Percentiles rank a stretch among this genome's conserved stretches.
phyloP scores from a whole-genome alignment of 2,888 invertebrate species.

The Trimorus sp. region DNA sequence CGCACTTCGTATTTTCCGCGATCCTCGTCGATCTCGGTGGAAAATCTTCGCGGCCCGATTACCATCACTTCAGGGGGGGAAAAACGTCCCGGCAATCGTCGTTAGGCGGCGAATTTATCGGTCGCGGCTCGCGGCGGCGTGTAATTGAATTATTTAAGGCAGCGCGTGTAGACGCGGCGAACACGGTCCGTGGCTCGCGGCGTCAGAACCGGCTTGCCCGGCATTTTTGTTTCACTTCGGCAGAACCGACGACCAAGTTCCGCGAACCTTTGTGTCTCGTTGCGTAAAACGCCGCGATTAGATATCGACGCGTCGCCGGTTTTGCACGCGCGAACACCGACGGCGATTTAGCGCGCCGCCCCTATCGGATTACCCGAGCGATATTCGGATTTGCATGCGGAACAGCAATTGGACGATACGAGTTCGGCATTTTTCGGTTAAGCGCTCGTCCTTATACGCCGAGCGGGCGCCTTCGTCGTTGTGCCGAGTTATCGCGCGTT shows the following conservation, averaged over 20 bases:
- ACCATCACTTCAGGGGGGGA: constrained; percentile 6
- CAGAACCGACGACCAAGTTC: constrained; percentile 42
- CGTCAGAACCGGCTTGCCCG: constrained; percentile 53
- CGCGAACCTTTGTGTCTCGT: constrained; percentile 56
- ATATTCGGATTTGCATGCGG: constrained; percentile 42
- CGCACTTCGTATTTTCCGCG: too few species aligned
- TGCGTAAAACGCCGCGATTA: constrained; percentile 62
- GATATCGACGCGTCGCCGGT: constrained; percentile 55
- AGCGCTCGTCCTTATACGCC: too few species aligned
- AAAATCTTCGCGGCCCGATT: constrained; percentile 6
- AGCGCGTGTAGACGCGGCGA: constrained; percentile 45
- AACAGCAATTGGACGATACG: not conserved
- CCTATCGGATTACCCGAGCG: constrained; percentile 52
- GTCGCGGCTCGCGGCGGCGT: constrained; percentile 23
- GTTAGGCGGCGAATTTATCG: constrained; percentile 42
- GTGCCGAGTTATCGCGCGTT: too few species aligned
- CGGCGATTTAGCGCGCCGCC: constrained; percentile 42
- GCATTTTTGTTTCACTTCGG: not conserved
- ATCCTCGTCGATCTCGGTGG: not conserved
- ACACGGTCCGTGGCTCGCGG: constrained; percentile 47
- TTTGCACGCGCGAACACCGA: constrained; percentile 34
- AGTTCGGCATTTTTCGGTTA: too few species aligned
- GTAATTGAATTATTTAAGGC: constrained; percentile 61
- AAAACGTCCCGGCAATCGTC: constrained; percentile 25
- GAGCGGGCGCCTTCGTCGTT: too few species aligned